Evolutionary conservation across 2,797 vertebrate species (phyloP).

Genomic region (Botia almorhae): DNA sequence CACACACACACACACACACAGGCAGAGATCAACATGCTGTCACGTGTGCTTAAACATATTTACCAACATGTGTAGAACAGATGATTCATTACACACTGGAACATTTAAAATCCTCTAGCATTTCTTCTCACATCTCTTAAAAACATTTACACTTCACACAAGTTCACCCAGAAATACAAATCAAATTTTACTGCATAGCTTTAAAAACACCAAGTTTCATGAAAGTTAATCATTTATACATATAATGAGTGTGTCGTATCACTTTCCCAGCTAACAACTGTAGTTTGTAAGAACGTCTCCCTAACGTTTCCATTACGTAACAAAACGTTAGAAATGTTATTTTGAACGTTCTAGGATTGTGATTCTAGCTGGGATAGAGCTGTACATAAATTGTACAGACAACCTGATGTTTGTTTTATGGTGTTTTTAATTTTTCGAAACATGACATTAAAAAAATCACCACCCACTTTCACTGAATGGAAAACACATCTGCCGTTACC

Average conservation of each 20-base stretch:
- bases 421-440: no score
- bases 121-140: not conserved
- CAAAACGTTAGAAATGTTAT: no score
- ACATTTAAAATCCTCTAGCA: not conserved
- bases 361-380: no score
- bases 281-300: no score
- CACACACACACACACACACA: constrained; percentile 2
- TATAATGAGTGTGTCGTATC: not conserved
- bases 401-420: no score
- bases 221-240: not conserved
- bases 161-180: not conserved
- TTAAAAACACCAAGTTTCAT: not conserved
- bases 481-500: not conserved
- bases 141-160: not conserved
- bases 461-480: no score
- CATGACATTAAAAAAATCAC: no score
- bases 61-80: not conserved
- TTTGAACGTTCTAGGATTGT: no score
- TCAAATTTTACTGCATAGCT: not conserved
- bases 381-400: no score
- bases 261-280: no score
- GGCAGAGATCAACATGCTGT: constrained; percentile 14
- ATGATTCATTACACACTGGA: not conserved
- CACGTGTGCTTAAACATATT: not conserved
- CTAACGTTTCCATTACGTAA: no score